phyloP scores from a whole-genome alignment of 1,140 invertebrate species.

The Pemphigus obesinymphae region DNA sequence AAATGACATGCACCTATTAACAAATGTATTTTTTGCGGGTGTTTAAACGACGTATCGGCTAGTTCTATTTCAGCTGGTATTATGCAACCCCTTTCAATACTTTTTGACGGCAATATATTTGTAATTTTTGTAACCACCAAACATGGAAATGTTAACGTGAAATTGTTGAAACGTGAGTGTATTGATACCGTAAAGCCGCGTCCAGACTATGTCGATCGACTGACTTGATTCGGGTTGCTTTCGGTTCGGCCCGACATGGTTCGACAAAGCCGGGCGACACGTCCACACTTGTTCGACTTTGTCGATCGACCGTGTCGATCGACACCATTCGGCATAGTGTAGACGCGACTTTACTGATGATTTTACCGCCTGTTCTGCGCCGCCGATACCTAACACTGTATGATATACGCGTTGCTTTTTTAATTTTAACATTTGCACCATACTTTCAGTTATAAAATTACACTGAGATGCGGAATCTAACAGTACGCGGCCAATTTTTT shows the following conservation, averaged over 20 bases:
- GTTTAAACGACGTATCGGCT: not conserved
- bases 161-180: not conserved
- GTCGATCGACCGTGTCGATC: no score
- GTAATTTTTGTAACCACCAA: not conserved
- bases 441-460: conserved; percentile 7
- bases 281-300: no score
- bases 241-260: no score
- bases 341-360: no score
- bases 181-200: not conserved
- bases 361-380: not conserved
- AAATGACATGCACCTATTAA: conserved; percentile 2
- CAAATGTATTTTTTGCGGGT: not conserved
- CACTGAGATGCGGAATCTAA: not conserved
- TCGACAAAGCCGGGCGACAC: no score
- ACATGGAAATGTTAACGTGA: not conserved
- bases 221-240: no score
- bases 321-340: no score
- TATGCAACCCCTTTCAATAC: not conserved
- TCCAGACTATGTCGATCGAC: no score
- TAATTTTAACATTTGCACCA: conserved; percentile 5
- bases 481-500: not conserved
- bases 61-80: not conserved
- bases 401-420: not conserved
- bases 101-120: not conserved
- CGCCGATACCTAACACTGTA: not conserved